Base-by-base conservation (phyloP, 2,113 vertebrate genomes). In the Cottus gobio region DNA sequence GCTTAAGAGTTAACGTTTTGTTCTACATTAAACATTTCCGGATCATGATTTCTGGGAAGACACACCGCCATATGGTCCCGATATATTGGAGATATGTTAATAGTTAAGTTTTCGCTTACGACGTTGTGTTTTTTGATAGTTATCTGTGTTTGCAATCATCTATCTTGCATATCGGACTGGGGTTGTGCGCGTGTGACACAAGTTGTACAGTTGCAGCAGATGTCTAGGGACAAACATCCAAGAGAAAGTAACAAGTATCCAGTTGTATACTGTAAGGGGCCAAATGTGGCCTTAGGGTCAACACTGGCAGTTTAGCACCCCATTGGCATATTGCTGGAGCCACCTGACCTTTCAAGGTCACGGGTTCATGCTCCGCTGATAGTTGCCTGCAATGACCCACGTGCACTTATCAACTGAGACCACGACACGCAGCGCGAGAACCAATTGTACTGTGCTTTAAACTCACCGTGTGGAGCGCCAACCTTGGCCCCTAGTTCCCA, bases 331-430 rank as follows among this genome's bases (percentile, higher is more conserved):
- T 12, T 58, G 52, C 26, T n/a, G 15, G 15, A 67, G 63, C 34
- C 0, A 22, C 31, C 22, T 44, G 50, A 72, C 57, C 11, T 57
- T 15, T 81, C 54, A 77, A 22, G 42, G 82, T 80, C 61, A 74
- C 0, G 15, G 57, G 60, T 66, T 83, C 28, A 63, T 37, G 54
- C 79, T 75, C 42, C 2, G 15, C 63, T 66, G 39, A 28, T 18
- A 9, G 24, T 24, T 58, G 20, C 62, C 79, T 63, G 20, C 39
- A 58, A 62, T 5, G 28, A 15, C 34, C 18, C 3, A 0, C 26
- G 62, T 46, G 57, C 31, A 73, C 5, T 30, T 12, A 66, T 68
- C 20, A 68, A n/a, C 26, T 74, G 30, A 66, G 71, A 75, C 46
- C 39, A 46, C 5, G 64, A 62, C 11, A n/a, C 63, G 48, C 24